These are phyloP conservation scores for Peromyscus melanophrys DNA, from an alignment of 2,797 vertebrate species.

Conservation along the genomic window DNA sequence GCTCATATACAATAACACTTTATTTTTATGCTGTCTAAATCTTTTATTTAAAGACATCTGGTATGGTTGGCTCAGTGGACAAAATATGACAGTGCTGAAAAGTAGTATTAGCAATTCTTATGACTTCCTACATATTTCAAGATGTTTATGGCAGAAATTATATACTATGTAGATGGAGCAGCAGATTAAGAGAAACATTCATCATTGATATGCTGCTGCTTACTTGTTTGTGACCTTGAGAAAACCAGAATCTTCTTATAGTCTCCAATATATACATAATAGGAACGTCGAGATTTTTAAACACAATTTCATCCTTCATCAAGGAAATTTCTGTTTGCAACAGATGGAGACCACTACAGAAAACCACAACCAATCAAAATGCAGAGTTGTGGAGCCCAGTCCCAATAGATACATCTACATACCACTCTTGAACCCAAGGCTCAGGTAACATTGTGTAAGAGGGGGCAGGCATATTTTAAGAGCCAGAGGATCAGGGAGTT, in stretches of 20 bases:
- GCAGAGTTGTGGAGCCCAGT: not conserved
- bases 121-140: slow-evolving; percentile 87
- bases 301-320: not conserved
- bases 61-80: slow-evolving; percentile 85
- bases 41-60: slow-evolving; percentile 88
- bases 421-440: not conserved
- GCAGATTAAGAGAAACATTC: slow-evolving; percentile 78
- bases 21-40: slow-evolving; percentile 88
- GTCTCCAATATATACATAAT: slow-evolving; percentile 35
- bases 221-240: slow-evolving; percentile 67
- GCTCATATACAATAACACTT: slow-evolving; percentile 84
- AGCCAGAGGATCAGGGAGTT: not conserved
- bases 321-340: not conserved
- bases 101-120: slow-evolving; percentile 87
- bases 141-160: slow-evolving; percentile 84
- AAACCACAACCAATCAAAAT: not conserved
- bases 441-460: not conserved
- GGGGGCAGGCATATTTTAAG: not conserved
- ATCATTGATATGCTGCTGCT: slow-evolving; percentile 65
- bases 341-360: not conserved
- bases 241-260: slow-evolving; percentile 66
- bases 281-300: slow-evolving; percentile 69
- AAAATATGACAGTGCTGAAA: slow-evolving; percentile 88
- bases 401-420: not conserved
- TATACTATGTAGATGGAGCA: slow-evolving; percentile 78